Evolutionary conservation across 2,888 invertebrate genomes (phyloP).

Genomic region (Drosophila peninsularis): DNA sequence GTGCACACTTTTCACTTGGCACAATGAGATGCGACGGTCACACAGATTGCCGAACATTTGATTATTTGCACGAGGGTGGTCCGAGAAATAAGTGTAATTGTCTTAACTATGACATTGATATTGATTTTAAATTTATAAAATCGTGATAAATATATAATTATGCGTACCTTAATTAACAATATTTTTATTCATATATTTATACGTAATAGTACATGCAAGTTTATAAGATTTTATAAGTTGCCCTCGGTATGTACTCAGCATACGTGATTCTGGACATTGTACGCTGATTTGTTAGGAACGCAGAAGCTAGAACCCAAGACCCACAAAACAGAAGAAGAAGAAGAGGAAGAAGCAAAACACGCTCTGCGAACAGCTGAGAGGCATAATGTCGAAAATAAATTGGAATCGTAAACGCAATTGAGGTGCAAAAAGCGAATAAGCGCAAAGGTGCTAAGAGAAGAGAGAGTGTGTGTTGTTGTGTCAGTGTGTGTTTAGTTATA

Average conservation of each 20-base stretch:
- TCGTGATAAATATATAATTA: neutral
- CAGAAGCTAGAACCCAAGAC: slow-evolving; percentile 40
- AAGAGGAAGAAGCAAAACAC: slow-evolving; percentile 4
- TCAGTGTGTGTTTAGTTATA: neutral
- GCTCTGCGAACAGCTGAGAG: slow-evolving; percentile 38
- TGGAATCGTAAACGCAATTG: slow-evolving; percentile 22
- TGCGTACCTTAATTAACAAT: neutral
- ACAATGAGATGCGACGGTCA: slow-evolving; percentile 51
- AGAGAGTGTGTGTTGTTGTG: slow-evolving; percentile 1
- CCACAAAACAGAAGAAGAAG: slow-evolving; percentile 10
- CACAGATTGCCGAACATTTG: slow-evolving; percentile 30
- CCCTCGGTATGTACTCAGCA: slow-evolving; percentile 38
- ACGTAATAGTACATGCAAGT: neutral
- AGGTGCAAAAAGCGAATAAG: slow-evolving; percentile 23
- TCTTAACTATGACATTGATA: too few species aligned
- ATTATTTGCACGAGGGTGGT: slow-evolving; percentile 24
- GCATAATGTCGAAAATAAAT: slow-evolving; percentile 18
- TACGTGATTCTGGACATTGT: slow-evolving; percentile 51
- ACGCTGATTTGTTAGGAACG: slow-evolving; percentile 33
- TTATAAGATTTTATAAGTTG: neutral
- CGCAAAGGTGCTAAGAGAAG: neutral
- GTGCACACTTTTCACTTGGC: slow-evolving; percentile 50
- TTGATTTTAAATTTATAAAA: neutral
- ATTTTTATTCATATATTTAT: neutral
- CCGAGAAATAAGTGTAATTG: neutral